Evolutionary conservation across 2,113 vertebrate genomes (phyloP).

Genomic region (Pelobates fuscus): DNA sequence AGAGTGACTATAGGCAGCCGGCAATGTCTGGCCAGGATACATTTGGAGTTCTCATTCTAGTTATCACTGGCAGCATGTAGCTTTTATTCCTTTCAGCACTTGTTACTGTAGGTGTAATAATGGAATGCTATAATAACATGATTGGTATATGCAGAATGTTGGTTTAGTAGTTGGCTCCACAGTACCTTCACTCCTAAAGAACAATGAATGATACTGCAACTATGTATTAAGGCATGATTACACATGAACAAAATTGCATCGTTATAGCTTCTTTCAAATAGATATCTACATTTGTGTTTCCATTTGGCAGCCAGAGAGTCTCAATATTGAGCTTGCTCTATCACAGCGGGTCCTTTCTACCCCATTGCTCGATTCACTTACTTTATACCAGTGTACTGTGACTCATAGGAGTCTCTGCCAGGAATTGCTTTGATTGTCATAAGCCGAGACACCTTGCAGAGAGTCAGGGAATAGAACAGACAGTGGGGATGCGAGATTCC

Average conservation of each 20-base stretch:
- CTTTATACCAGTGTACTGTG: conserved; percentile 2
- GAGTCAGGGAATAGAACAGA: conserved; percentile 32
- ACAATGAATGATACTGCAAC: neutral
- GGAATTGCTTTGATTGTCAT: conserved; percentile 33
- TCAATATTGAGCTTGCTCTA: conserved; percentile 24
- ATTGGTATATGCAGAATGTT: no score
- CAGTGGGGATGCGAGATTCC: conserved; percentile 20
- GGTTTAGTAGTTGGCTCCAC: no score
- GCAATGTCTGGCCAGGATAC: no score
- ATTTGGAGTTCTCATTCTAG: no score
- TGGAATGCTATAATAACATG: no score
- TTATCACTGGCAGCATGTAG: no score
- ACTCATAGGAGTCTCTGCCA: conserved; percentile 3
- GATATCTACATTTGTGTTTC: neutral
- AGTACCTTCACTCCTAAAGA: neutral
- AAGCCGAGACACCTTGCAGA: conserved; percentile 36
- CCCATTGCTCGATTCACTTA: conserved; percentile 20
- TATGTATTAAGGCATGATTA: neutral
- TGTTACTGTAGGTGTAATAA: no score
- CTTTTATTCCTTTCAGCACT: no score
- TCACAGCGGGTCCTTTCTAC: neutral
- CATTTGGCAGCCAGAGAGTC: conserved; percentile 16
- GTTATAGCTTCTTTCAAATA: neutral
- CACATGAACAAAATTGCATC: neutral
- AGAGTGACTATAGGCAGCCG: no score